Base-by-base conservation (phyloP, 2,113 vertebrate species). In the Galbula dea region DNA sequence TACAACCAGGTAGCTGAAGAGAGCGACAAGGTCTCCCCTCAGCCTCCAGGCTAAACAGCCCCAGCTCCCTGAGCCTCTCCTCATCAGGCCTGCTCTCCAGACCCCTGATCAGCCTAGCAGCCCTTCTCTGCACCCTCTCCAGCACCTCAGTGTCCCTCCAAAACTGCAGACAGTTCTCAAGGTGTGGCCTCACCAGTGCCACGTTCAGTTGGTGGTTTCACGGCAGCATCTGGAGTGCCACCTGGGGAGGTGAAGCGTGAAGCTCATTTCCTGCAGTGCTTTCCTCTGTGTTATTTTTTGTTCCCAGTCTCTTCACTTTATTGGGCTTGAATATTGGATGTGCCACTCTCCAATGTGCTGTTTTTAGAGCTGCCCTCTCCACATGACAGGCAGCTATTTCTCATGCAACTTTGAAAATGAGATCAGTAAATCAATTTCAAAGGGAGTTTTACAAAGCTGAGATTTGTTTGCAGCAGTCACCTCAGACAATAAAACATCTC, bases 361-460 rank as follows among this genome's bases (percentile, higher is more conserved):
- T 74, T 86, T 62, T 84, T 72, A 81, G 67, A 90, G 15, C 18
- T 58, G 55, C 19, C 23, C 48, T 72, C 63, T 74, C 12, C 62
- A 74, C 43, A 65, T 79, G 48, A 78, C 65, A 93, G 90, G 62
- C 52, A 83, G 61, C 29, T 72, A 75, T 89, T 94, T 94, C 78
- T 65, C 68, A 57, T 61, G 45, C 19, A 43, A 74, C 19, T 92
- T 91, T 78, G 32, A 68, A 89, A 93, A 90, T 87, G 41, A 93
- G 37, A 76, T 58, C 77, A 34, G n/a, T 83, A 89, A 88, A 95
- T 88, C 19, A 55, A 73, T 92, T 91, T 88, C 81, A 63, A 92
- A 62, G 39, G 62, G 51, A 92, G n/a, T 36, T 85, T 95, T 94
- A 73, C 14, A 49, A 63, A 92, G 27, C 36, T 89, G 72, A 78